phyloP scores from a whole-genome alignment of 2,888 invertebrate genomes.

The Folsomia manolachei region DNA sequence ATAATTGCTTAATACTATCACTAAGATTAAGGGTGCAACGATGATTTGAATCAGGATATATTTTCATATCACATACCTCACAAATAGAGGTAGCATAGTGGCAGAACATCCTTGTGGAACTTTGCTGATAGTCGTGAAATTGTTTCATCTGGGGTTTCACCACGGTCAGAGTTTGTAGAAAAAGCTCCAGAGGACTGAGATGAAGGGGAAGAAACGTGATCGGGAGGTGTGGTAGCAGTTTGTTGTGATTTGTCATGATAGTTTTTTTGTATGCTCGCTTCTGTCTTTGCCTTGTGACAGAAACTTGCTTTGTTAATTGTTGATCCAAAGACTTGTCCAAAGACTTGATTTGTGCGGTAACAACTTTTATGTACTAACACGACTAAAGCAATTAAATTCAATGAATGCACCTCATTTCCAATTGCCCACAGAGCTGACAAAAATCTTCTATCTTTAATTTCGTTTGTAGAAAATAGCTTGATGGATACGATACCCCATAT shows the following conservation, averaged over 20 bases:
- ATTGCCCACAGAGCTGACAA: background rate
- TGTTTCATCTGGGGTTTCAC: too few species aligned
- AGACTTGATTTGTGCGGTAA: too few species aligned
- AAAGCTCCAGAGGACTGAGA: background rate
- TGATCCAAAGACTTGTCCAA: too few species aligned
- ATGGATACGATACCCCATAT: background rate
- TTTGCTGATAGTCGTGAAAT: background rate
- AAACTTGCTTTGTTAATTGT: too few species aligned
- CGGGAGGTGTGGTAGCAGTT: background rate
- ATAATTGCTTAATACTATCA: background rate
- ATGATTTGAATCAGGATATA: background rate
- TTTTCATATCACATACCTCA: background rate
- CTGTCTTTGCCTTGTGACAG: too few species aligned
- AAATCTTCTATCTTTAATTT: background rate
- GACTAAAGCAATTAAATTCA: too few species aligned
- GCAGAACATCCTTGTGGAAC: background rate
- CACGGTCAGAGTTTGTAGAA: too few species aligned
- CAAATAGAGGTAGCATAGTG: background rate
- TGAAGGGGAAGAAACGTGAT: background rate
- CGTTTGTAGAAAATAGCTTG: background rate
- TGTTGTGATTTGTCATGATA: background rate
- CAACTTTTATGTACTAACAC: too few species aligned
- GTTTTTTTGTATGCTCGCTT: too few species aligned
- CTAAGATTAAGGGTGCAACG: background rate
- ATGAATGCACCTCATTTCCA: background rate